Conservation (phyloP, 2,888 invertebrate species). For the Ochropleura leucogaster region DNA sequence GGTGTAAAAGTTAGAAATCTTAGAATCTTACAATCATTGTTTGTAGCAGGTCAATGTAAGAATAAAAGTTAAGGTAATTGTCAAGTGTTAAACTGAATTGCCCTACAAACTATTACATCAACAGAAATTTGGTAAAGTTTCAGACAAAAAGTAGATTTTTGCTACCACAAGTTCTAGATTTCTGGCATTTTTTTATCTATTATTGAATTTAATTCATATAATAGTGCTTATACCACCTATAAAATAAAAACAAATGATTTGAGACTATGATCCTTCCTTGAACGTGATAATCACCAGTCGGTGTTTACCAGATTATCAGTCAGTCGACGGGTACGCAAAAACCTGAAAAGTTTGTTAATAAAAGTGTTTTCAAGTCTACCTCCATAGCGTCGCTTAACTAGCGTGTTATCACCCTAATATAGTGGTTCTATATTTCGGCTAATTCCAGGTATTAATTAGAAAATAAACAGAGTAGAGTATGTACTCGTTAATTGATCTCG, state of each 20-base stretch:
- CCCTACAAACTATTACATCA: background rate
- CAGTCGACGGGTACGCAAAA: too few relatives aligned
- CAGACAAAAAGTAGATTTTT: background rate
- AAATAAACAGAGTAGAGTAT: conserved; percentile 24
- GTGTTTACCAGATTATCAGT: too few relatives aligned
- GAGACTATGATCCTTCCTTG: background rate
- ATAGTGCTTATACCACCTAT: too few relatives aligned
- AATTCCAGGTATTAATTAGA: conserved; percentile 23
- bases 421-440: conserved; percentile 2
- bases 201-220: too few relatives aligned
- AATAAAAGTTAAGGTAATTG: background rate
- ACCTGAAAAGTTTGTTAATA: background rate
- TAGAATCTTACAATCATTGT: background rate
- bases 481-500: conserved; percentile 45
- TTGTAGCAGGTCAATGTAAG: background rate
- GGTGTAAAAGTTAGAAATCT: background rate
- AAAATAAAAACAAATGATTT: background rate
- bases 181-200: too few relatives aligned
- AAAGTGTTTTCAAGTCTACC: background rate
- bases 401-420: conserved; percentile 32
- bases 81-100: background rate
- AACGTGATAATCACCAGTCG: background rate
- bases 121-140: background rate
- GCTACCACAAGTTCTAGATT: background rate
- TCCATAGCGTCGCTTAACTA: background rate